A percentile compares a stretch with the other conserved stretches of the same genome.
Evolutionary conservation across 2,797 vertebrate species (phyloP).

Genomic region (Cyclura pinguis): DNA sequence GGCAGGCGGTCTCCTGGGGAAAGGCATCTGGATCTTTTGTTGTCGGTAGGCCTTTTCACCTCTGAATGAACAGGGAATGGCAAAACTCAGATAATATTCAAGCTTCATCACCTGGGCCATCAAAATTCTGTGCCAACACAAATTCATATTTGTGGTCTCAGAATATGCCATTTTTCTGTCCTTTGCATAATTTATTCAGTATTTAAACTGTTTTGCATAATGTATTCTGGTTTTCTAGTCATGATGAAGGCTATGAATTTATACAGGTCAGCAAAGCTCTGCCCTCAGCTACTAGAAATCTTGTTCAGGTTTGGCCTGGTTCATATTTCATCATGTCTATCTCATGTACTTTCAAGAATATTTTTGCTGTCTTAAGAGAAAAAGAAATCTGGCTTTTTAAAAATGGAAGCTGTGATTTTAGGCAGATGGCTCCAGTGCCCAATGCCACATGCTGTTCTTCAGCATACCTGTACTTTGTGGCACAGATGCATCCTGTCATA

Average conservation of each 20-base stretch:
- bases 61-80: background rate
- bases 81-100: background rate
- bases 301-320: background rate
- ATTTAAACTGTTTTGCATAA: background rate
- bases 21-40: constrained; percentile 17
- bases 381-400: background rate
- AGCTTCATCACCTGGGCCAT: background rate
- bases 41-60: constrained; percentile 6
- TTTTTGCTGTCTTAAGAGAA: background rate
- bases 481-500: background rate
- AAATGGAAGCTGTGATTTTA: background rate
- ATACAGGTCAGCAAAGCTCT: background rate
- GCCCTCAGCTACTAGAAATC: background rate
- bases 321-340: background rate
- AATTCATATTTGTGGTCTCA: background rate
- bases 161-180: background rate
- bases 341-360: background rate
- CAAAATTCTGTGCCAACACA: background rate
- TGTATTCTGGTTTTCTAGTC: background rate
- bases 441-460: too few relatives aligned
- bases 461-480: too few relatives aligned
- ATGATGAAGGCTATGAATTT: background rate
- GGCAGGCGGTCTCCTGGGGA: background rate
- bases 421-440: background rate
- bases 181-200: background rate